Percentiles rank a stretch among this genome's conserved stretches.
phyloP scores from a whole-genome alignment of 2,888 invertebrate genomes.

The Dexiosoma caninum region DNA sequence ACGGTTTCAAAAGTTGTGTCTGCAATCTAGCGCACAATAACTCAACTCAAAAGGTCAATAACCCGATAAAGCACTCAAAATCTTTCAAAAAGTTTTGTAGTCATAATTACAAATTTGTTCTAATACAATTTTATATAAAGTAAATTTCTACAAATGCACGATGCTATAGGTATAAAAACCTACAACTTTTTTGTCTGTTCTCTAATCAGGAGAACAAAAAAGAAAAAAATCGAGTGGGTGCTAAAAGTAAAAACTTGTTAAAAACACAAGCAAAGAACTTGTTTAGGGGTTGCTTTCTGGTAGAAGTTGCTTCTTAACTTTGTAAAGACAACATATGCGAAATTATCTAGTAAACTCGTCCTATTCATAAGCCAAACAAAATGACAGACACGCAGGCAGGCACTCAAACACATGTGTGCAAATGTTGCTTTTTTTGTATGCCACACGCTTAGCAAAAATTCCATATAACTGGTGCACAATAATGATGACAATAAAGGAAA shows the following conservation, averaged over 20 bases:
- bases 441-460: slow-evolving; percentile 43
- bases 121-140: not conserved
- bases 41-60: not conserved
- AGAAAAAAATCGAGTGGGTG: slow-evolving; percentile 26
- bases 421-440: slow-evolving; percentile 8
- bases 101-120: slow-evolving; percentile 11
- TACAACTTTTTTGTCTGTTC: not conserved
- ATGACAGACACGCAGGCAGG: not conserved
- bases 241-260: not conserved
- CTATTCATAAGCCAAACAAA: not conserved
- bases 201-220: not conserved
- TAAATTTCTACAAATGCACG: slow-evolving; percentile 12
- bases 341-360: slow-evolving; percentile 33
- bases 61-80: not conserved
- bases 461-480: slow-evolving; percentile 8
- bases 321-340: slow-evolving; percentile 39
- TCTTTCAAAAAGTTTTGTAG: not conserved
- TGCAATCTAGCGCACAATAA: not conserved
- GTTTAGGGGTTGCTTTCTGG: slow-evolving; percentile 16
- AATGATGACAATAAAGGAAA: not conserved
- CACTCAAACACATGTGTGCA: slow-evolving; percentile 20
- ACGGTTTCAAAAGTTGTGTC: not conserved
- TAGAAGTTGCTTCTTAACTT: not conserved
- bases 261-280: not conserved
- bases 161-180: not conserved